Evolutionary conservation across 2,113 vertebrate species (phyloP).

Genomic region (Paramisgurnus dabryanus): DNA sequence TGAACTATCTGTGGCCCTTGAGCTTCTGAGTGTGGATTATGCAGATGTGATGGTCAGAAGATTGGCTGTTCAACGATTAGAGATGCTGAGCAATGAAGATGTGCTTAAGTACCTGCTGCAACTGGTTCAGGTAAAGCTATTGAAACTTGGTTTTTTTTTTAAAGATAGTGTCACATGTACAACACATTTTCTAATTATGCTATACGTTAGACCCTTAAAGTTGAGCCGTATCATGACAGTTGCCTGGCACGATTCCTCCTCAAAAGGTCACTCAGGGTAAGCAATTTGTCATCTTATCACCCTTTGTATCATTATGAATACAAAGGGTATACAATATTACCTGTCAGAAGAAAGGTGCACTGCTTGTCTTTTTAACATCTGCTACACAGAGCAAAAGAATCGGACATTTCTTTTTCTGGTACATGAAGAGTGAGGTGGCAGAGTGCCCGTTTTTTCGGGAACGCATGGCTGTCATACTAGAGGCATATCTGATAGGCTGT

Average conservation of each 20-base stretch:
- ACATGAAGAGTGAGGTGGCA: slow-evolving; percentile 74
- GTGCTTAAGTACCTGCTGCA: slow-evolving; percentile 76
- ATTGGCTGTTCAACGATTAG: slow-evolving; percentile 72
- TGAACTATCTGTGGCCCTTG: slow-evolving; percentile 73
- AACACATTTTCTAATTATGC: background rate
- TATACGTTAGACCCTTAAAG: slow-evolving; percentile 74
- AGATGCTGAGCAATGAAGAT: slow-evolving; percentile 74
- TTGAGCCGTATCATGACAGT: slow-evolving; percentile 80
- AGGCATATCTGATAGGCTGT: slow-evolving; percentile 78
- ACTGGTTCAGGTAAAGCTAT: slow-evolving; percentile 73
- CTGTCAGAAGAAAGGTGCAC: background rate
- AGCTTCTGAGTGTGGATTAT: slow-evolving; percentile 75
- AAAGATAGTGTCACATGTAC: background rate
- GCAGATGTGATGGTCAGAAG: slow-evolving; percentile 69
- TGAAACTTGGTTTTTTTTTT: too few species aligned
- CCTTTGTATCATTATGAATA: too few species aligned
- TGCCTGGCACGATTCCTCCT: slow-evolving; percentile 76
- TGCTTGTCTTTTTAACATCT: background rate
- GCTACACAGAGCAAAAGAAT: slow-evolving; percentile 76
- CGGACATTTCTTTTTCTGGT: slow-evolving; percentile 84
- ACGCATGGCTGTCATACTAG: slow-evolving; percentile 77
- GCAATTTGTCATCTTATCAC: slow-evolving; percentile 28
- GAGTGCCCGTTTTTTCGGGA: slow-evolving; percentile 73
- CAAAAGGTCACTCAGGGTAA: slow-evolving; percentile 74
- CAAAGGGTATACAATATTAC: background rate